phyloP scores from a whole-genome alignment of 2,888 invertebrate species.

The Pristionchus exspectatus region DNA sequence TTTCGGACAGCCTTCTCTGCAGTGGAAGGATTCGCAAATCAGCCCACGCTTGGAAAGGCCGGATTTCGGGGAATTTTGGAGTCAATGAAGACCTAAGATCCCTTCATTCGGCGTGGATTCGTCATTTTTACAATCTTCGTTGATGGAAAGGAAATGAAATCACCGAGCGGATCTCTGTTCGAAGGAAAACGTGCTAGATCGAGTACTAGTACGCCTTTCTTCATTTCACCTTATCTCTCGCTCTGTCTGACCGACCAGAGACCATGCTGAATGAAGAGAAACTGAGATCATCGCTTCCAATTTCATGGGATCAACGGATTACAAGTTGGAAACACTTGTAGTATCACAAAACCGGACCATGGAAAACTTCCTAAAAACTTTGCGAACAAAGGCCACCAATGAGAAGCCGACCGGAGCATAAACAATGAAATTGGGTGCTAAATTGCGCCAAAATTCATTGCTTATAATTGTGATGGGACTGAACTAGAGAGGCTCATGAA shows the following conservation, averaged over 20 bases:
- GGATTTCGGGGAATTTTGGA: not conserved
- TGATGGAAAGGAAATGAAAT: not conserved
- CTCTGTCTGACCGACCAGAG: not conserved
- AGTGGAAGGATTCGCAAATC: not conserved
- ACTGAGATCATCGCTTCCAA: constrained; percentile 3
- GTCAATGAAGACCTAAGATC: not conserved
- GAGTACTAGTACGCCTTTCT: too few species aligned
- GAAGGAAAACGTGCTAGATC: not conserved
- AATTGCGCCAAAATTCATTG: not conserved
- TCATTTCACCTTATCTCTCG: not conserved
- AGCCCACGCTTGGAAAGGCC: not conserved
- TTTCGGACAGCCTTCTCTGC: not conserved
- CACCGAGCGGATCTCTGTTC: not conserved
- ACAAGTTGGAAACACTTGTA: not conserved
- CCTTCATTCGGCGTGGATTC: not conserved
- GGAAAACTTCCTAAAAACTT: not conserved
- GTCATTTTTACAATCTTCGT: not conserved
- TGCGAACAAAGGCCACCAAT: not conserved
- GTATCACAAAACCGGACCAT: not conserved
- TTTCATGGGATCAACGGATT: not conserved
- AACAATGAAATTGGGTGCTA: not conserved
- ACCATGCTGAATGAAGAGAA: not conserved
- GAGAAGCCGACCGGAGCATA: not conserved
- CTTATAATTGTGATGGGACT: not conserved
- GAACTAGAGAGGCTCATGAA: not conserved